Base-by-base conservation (phyloP, 1,140 invertebrate species). In the Drosophila kurseongensis region DNA sequence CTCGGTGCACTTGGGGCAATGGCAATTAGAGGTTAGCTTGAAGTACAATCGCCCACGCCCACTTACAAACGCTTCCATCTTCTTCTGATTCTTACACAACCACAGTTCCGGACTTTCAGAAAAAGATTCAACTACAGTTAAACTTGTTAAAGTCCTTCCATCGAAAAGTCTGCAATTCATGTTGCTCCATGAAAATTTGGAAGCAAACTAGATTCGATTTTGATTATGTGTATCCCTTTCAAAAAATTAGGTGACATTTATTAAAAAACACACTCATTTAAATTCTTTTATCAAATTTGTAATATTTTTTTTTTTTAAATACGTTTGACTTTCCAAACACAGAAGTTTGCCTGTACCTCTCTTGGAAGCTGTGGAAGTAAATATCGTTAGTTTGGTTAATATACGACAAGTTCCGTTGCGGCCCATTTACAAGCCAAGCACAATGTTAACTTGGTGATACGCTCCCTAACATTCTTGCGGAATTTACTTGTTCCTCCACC, bases 11-110 rank as follows among this genome's bases (percentile, higher is more conserved):
- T 86, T 71, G 61, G 81, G 78, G 81, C 75, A 65, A 58, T 83
- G 71, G 66, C 82, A 88, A 86, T 86, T 86, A 86, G 79, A 86
- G 75, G 62, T 73, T 85, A 85, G 81, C 82, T 86, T 86, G 73
- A 29, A 73, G 80, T 56, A 68, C 66, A 23, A 47, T 44, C 4
- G 32, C 41, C 36, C 62, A 66, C 44, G 18, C 27, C 14, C 48
- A 14, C 36, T 4, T 14, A 35, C 45, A 42, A 23, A 36, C 16
- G 27, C 38, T 54, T 72, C 38, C 36, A 40, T 41, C 27, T 62
- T 36, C 32, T 59, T 44, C 73, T 51, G 32, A 62, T 41, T 61
- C 41, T 73, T 66, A 36, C 66, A 62, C 69, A 69, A 75, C 73
- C 72, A 44, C 41, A 58, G 57, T 47, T 27, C 13, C 51, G 40